Conservation (phyloP, 2,797 vertebrate genomes). For the Neosalanx taihuensis region DNA sequence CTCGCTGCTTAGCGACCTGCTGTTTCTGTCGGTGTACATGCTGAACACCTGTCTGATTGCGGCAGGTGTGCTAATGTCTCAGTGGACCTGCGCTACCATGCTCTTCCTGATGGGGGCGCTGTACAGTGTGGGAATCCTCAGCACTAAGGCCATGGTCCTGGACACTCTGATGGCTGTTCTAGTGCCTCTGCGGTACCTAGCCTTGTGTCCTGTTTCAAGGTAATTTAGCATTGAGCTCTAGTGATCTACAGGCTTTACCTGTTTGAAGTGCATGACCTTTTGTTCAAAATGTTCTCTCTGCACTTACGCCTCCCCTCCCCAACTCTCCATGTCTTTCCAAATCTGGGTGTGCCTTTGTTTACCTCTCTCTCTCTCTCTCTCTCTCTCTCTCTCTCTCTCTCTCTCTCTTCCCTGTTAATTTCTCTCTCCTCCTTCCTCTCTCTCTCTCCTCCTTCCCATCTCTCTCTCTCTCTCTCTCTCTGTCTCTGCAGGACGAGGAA, state of each 20-base stretch:
- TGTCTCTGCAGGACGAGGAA: slow-evolving; percentile 56
- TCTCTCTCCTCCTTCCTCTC: background rate
- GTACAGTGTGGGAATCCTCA: slow-evolving; percentile 73
- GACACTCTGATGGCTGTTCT: slow-evolving; percentile 75
- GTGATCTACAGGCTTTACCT: background rate
- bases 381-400: background rate
- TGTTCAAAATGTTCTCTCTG: too few species aligned
- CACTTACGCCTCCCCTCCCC: background rate
- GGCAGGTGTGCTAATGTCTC: slow-evolving; percentile 55
- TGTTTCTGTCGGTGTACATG: slow-evolving; percentile 71
- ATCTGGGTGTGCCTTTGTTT: background rate
- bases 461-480: background rate
- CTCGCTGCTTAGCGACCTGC: slow-evolving; percentile 71
- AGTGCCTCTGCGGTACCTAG: slow-evolving; percentile 69
- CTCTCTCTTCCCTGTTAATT: background rate
- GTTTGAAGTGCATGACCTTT: background rate
- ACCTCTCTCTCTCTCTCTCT: background rate
- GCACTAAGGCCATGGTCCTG: slow-evolving; percentile 70
- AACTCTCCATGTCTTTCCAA: background rate
- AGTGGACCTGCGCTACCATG: slow-evolving; percentile 64
- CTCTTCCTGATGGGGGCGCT: slow-evolving; percentile 66
- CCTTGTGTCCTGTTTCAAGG: slow-evolving; percentile 66
- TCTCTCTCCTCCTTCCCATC: background rate
- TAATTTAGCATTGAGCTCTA: background rate
- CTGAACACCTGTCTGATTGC: slow-evolving; percentile 64